A percentile compares a stretch with the other conserved stretches of the same genome.
phyloP scores from a whole-genome alignment of 92 coral and sea anemone genomes.

The Actinostola sp. region DNA sequence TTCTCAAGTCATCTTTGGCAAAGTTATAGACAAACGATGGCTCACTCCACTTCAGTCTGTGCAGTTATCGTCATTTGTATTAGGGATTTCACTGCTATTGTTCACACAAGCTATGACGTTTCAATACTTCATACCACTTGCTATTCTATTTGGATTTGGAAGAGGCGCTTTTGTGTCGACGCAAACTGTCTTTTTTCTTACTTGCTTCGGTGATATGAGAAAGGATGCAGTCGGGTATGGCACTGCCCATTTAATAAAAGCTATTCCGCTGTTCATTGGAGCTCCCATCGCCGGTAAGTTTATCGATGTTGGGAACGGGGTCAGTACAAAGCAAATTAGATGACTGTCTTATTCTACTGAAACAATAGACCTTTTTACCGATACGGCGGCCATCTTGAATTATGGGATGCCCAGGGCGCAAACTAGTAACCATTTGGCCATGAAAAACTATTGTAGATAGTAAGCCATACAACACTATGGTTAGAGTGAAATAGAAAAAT shows the following conservation, averaged over 20 bases:
- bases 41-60: conserved; percentile 24
- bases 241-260: conserved; percentile 11
- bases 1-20: conserved; percentile 22
- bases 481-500: too few species aligned
- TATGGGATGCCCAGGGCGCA: too few species aligned
- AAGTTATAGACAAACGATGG: conserved; percentile 7
- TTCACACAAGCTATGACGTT: conserved; percentile 3
- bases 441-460: too few species aligned
- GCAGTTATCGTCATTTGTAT: conserved; percentile 14
- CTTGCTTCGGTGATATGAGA: conserved; percentile 29
- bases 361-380: too few species aligned
- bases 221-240: conserved; percentile 53
- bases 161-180: conserved; percentile 11
- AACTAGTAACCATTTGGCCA: too few species aligned
- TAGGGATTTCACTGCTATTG: conserved; percentile 14
- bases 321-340: too few species aligned
- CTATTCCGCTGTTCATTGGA: conserved; percentile 10
- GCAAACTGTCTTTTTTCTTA: conserved; percentile 29
- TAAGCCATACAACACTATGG: too few species aligned
- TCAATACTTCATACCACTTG: conserved; percentile 10
- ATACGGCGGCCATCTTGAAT: too few species aligned
- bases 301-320: too few species aligned
- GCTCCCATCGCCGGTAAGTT: conserved; percentile 32
- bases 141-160: conserved; percentile 22
- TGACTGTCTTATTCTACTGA: too few species aligned